Conservation (phyloP, 2,113 vertebrate genomes). For the Potamarius usumacintae region DNA sequence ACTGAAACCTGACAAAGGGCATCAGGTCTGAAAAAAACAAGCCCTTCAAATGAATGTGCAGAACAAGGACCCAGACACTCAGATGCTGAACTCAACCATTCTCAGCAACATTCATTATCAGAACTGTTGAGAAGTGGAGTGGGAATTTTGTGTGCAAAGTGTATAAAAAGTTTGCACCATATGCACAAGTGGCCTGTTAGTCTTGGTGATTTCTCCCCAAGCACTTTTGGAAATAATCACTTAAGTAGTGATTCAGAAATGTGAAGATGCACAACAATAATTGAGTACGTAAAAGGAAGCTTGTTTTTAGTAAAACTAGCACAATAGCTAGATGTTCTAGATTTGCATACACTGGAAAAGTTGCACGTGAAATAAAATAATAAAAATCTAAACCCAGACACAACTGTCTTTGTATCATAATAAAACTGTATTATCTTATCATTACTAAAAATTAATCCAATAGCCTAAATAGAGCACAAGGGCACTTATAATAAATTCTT, state of each 20-base stretch:
- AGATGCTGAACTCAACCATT: slow-evolving; percentile 39
- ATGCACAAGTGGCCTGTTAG: slow-evolving; percentile 39
- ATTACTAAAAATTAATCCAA: not conserved
- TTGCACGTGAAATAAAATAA: not conserved
- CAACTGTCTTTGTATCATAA: not conserved
- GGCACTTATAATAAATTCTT: not conserved
- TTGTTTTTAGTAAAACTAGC: slow-evolving; percentile 2
- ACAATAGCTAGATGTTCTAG: not conserved
- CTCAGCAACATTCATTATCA: slow-evolving; percentile 45
- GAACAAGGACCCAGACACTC: slow-evolving; percentile 38
- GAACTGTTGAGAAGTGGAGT: slow-evolving; percentile 46
- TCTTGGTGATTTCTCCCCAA: slow-evolving; percentile 42
- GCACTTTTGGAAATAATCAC: slow-evolving; percentile 32
- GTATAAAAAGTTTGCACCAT: slow-evolving; percentile 14
- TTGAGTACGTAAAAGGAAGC: not conserved
- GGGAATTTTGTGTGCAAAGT: slow-evolving; percentile 46
- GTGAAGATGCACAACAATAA: slow-evolving; percentile 26
- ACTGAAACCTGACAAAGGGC: slow-evolving; percentile 56
- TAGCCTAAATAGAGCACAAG: not conserved
- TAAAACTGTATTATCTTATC: too few relatives aligned
- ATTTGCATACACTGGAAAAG: not conserved
- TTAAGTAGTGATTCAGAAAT: slow-evolving; percentile 8
- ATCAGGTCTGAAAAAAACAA: slow-evolving; percentile 48
- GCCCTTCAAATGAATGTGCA: slow-evolving; percentile 50
- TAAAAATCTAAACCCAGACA: not conserved